These are phyloP conservation scores for Erebia aethiops DNA, from an alignment of 2,888 invertebrate species.

Conservation along the genomic window DNA sequence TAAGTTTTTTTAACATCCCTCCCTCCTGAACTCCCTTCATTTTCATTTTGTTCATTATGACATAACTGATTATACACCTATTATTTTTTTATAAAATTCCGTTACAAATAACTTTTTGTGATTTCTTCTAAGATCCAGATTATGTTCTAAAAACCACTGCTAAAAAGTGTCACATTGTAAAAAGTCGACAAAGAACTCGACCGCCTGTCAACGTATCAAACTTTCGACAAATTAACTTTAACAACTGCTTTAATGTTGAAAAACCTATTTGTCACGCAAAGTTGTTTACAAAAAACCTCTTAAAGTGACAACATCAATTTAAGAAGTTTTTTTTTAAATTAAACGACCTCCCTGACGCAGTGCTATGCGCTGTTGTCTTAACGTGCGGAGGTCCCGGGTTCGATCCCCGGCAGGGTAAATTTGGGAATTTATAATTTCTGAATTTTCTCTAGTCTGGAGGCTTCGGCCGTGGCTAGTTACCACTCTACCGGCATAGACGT, in stretches of 20 bases:
- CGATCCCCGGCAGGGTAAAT: too few relatives aligned
- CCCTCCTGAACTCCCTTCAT: too few relatives aligned
- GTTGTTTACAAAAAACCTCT: conserved; percentile 7
- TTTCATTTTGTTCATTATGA: too few relatives aligned
- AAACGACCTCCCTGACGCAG: too few relatives aligned
- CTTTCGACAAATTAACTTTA: conserved; percentile 25
- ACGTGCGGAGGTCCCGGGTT: too few relatives aligned
- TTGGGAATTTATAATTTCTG: too few relatives aligned
- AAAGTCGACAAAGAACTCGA: conserved; percentile 6
- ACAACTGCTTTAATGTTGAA: conserved; percentile 17
- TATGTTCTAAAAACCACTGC: not conserved
- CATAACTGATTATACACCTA: not conserved
- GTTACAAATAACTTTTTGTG: conserved; percentile 1
- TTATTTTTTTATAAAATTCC: not conserved
- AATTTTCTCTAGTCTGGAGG: too few relatives aligned
- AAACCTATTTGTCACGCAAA: conserved; percentile 14
- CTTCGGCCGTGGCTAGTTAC: too few relatives aligned
- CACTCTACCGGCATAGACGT: too few relatives aligned
- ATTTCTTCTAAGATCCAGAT: not conserved
- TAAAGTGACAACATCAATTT: conserved; percentile 4
- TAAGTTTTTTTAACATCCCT: too few relatives aligned
- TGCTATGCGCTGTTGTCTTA: too few relatives aligned
- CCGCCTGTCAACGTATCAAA: conserved; percentile 9
- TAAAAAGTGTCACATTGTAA: conserved; percentile 14
- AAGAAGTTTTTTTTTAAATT: not conserved